phyloP scores from a whole-genome alignment of 1,140 invertebrate genomes.

The Coenobita brevimanus region DNA sequence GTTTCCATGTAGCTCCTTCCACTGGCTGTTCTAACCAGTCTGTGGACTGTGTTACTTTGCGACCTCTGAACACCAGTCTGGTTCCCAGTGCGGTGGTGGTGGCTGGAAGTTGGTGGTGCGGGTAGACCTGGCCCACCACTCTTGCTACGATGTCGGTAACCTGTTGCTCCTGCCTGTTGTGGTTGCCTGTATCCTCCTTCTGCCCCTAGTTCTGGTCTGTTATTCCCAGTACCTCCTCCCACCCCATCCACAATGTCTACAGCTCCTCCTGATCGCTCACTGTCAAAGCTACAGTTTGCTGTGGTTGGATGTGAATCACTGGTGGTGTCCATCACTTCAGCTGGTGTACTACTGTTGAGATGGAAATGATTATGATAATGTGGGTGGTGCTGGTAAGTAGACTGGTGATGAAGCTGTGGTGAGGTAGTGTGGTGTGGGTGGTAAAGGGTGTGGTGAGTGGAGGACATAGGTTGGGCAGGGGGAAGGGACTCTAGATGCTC shows the following conservation, averaged over 20 bases:
- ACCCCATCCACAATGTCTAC: constrained; percentile 41
- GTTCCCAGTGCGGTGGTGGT: constrained; percentile 43
- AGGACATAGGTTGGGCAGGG: constrained; percentile 34
- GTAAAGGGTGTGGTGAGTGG: constrained; percentile 29
- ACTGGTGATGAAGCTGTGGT: constrained; percentile 36
- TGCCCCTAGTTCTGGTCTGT: not conserved
- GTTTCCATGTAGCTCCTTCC: constrained; percentile 68
- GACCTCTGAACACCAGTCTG: constrained; percentile 59
- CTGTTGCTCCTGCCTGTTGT: constrained; percentile 27
- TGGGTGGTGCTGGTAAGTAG: constrained; percentile 49
- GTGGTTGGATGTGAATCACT: constrained; percentile 54
- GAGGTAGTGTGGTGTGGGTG: constrained; percentile 14
- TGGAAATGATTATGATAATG: constrained; percentile 59
- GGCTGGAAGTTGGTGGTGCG: constrained; percentile 39
- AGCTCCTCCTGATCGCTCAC: constrained; percentile 55
- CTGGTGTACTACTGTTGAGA: constrained; percentile 30
- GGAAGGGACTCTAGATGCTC: constrained; percentile 69
- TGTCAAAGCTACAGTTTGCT: constrained; percentile 60
- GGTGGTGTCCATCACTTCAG: constrained; percentile 52
- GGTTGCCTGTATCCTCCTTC: not conserved
- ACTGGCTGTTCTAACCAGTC: constrained; percentile 65
- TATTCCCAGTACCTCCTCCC: no score
- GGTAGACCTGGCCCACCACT: constrained; percentile 60
- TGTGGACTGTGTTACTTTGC: constrained; percentile 60
- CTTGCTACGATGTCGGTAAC: constrained; percentile 50